These are phyloP conservation scores for Helleia helle DNA, from an alignment of 2,888 invertebrate genomes.

Conservation along the genomic window DNA sequence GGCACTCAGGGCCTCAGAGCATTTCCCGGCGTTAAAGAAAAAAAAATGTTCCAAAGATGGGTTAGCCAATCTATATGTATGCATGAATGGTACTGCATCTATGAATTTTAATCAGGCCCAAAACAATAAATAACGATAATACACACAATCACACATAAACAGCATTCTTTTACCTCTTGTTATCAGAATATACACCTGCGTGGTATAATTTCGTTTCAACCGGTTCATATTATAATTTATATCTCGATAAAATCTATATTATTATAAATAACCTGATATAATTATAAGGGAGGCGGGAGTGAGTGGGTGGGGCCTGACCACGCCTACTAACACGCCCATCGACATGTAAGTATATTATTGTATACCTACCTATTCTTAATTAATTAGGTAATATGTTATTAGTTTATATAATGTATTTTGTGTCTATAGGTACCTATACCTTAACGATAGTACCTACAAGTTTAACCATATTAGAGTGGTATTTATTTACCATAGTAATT, in stretches of 20 bases:
- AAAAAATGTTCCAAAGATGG: too few species aligned
- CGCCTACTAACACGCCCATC: background rate
- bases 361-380: constrained; percentile 4
- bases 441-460: too few species aligned
- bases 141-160: background rate
- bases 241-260: constrained; percentile 6
- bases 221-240: constrained; percentile 3
- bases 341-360: background rate
- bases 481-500: too few species aligned
- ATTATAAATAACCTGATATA: constrained; percentile 5
- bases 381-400: constrained; percentile 1
- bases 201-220: constrained; percentile 5
- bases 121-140: background rate
- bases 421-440: too few species aligned
- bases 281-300: background rate
- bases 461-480: too few species aligned
- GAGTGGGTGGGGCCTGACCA: background rate
- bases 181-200: constrained; percentile 8
- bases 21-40: too few species aligned
- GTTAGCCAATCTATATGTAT: background rate
- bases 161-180: background rate
- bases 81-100: background rate
- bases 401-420: too few species aligned
- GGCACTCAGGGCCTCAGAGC: too few species aligned
- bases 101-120: constrained; percentile 2